Base-by-base conservation (phyloP, 2,888 invertebrate species). In the Agriopis aurantiaria region DNA sequence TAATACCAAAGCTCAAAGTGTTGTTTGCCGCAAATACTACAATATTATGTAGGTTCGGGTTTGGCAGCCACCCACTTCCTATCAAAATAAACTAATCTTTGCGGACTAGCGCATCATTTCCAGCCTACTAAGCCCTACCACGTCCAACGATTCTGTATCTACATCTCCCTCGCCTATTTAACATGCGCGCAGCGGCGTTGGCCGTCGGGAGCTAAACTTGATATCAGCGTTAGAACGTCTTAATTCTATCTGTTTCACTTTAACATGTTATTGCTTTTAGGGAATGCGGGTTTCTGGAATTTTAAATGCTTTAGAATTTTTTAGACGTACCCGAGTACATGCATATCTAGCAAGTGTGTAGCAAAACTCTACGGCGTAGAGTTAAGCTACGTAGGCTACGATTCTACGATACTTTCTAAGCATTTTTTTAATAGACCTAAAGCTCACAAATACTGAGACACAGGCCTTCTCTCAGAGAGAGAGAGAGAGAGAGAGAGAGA, bases 231-330 rank as follows among this genome's bases (percentile, higher is more conserved):
- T 23, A 8, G 41, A 65, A 70, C 63, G 73, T 64, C 68, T 76
- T 73, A 70, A 66, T 76, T 69, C 68, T 49, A 73, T 69, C 70
- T 65, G 65, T 71, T 74, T 71, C 65, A 57, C 67, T 72, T 73
- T 73, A 74, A 76, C 76, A 75, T 66, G 76, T 69, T 73, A 76
- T 75, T 75, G 76, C 75, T 75, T 76, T 76, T 72, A 75, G 60
- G 62, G 57, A 57, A 53, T 40, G n/a, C n/a, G 33, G 51, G 10
- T 49, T 55, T 56, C 9, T 61, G 17, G 65, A 56, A 65, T 65
- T 62, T 66, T 57, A 62, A 64, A 65, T 43, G 8, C 41, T 46
- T 56, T 52, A 52, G 46, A 57, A 65, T 11, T 6, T 61, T 65
- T 61, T 69, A 7, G 56, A 12, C 12, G 12, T n/a, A 48, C n/a